A percentile compares a stretch with the other conserved stretches of the same genome.
Conservation (phyloP, 2,113 vertebrate species). For the Percina caprodes region DNA sequence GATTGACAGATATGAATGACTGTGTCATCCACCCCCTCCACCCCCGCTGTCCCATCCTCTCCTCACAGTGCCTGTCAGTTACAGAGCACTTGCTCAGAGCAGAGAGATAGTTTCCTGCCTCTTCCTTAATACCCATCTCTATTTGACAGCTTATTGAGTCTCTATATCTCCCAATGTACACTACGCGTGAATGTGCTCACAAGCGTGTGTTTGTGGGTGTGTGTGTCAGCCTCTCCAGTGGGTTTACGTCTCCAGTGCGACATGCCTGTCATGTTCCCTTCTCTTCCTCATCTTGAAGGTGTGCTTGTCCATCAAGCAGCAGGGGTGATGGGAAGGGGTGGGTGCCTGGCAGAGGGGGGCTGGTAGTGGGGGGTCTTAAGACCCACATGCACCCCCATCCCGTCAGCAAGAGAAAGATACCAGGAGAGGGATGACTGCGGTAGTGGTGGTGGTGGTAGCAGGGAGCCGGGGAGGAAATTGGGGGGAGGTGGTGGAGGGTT, state of each 20-base stretch:
- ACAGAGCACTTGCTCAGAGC: slow-evolving; percentile 77
- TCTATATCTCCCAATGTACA: slow-evolving; percentile 80
- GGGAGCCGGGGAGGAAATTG: slow-evolving; percentile 56
- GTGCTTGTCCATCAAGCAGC: slow-evolving; percentile 83
- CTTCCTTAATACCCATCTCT: slow-evolving; percentile 84
- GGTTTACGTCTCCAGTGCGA: slow-evolving; percentile 80
- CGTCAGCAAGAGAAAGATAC: slow-evolving; percentile 74
- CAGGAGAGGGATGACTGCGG: slow-evolving; percentile 66
- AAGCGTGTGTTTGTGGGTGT: slow-evolving; percentile 59
- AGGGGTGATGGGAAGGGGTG: slow-evolving; percentile 73
- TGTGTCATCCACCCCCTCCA: slow-evolving; percentile 79
- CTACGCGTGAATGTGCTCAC: slow-evolving; percentile 66
- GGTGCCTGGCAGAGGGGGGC: slow-evolving; percentile 70
- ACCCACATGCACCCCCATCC: slow-evolving; percentile 69
- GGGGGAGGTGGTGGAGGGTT: slow-evolving; percentile 49
- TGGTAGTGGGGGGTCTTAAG: slow-evolving; percentile 78
- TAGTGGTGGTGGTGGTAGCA: slow-evolving; percentile 38
- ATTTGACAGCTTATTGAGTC: slow-evolving; percentile 85
- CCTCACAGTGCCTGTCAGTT: slow-evolving; percentile 79
- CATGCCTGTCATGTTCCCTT: slow-evolving; percentile 83
- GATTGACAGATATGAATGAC: slow-evolving; percentile 79
- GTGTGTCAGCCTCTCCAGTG: slow-evolving; percentile 77
- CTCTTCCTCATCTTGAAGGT: slow-evolving; percentile 82
- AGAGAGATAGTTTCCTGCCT: slow-evolving; percentile 81
- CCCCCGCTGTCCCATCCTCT: slow-evolving; percentile 72